Evolutionary conservation across 2,113 vertebrate genomes (phyloP).

Genomic region (Asarcornis scutulata): DNA sequence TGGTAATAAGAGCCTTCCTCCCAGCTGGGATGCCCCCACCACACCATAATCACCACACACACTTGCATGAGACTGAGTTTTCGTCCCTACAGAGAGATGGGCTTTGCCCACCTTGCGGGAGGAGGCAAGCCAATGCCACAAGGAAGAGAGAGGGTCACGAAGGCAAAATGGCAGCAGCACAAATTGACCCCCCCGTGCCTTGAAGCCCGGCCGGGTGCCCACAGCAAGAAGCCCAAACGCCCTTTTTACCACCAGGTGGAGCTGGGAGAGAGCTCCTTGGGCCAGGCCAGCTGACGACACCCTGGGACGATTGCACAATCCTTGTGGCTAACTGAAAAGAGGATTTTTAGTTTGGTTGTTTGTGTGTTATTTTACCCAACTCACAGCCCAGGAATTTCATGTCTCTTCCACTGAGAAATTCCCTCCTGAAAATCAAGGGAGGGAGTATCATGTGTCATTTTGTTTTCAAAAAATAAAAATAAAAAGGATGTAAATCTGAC

Average conservation of each 20-base stretch:
- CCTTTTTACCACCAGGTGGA: constrained; percentile 56
- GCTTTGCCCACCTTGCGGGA: fast-evolving
- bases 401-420: neutral
- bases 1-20: neutral
- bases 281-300: neutral
- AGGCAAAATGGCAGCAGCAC: neutral
- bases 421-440: neutral
- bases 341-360: neutral
- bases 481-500: neutral
- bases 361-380: neutral
- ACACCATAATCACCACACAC: fast-evolving
- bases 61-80: fast-evolving
- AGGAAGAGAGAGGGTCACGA: fast-evolving
- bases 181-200: too few relatives aligned
- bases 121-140: neutral
- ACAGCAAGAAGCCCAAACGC: neutral
- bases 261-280: constrained; percentile 44
- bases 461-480: neutral
- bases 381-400: neutral
- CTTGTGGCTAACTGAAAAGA: neutral
- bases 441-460: fast-evolving
- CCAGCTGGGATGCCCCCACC: neutral
- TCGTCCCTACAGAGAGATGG: neutral
- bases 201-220: neutral
- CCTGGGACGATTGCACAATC: neutral